Evolutionary conservation across 1,140 invertebrate species (phyloP).

Genomic region (Trichonephila clavipes): DNA sequence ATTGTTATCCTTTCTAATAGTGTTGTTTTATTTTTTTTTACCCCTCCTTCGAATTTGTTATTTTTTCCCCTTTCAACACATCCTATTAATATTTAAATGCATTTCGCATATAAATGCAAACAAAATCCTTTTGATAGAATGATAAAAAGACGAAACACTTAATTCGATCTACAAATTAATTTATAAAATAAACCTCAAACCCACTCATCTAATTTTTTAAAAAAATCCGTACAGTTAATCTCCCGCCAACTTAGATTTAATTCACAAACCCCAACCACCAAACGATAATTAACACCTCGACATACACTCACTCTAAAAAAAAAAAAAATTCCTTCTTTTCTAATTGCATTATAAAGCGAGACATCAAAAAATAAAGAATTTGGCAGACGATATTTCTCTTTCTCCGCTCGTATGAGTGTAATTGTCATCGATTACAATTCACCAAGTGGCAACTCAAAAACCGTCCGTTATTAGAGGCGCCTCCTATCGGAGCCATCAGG

Average conservation of each 20-base stretch:
- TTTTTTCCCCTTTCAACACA: too few species aligned
- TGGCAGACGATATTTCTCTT: neutral
- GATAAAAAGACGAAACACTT: neutral
- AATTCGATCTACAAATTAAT: neutral
- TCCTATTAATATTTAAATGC: too few species aligned
- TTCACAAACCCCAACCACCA: neutral
- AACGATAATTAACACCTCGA: conserved; percentile 29
- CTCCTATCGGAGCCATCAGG: conserved; percentile 50
- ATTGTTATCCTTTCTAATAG: too few species aligned
- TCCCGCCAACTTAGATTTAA: neutral
- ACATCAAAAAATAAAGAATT: neutral
- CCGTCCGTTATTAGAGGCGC: conserved; percentile 50
- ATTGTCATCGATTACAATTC: conserved; percentile 47
- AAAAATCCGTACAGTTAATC: neutral
- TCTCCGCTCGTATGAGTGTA: neutral
- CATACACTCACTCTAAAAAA: neutral
- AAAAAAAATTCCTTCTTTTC: neutral
- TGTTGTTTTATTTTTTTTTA: too few species aligned
- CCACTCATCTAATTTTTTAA: neutral
- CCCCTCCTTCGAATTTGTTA: too few species aligned
- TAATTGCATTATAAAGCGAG: conserved; percentile 6
- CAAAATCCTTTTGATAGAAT: too few species aligned
- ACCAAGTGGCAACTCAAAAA: conserved; percentile 4
- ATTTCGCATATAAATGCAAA: too few species aligned
- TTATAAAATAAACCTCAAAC: neutral